These are phyloP conservation scores for Trissolcus brochymenae DNA, from an alignment of 2,888 invertebrate genomes.

Conservation along the genomic window DNA sequence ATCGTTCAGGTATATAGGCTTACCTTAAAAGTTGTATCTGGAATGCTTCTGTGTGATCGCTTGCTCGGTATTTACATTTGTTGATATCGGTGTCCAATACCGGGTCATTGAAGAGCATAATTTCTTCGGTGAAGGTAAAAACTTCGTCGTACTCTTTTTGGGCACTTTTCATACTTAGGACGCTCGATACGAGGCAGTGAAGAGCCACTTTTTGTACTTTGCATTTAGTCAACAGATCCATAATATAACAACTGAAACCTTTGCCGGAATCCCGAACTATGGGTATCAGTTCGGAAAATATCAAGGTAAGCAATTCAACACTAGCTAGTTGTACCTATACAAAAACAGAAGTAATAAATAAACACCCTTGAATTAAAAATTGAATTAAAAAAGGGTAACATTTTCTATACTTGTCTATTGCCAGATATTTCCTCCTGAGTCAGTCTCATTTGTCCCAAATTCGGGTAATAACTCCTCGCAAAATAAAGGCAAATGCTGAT, in stretches of 20 bases:
- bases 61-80: conserved; percentile 79
- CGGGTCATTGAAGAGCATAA: conserved; percentile 85
- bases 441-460: conserved; percentile 82
- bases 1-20: too few relatives aligned
- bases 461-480: conserved; percentile 87
- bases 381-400: not conserved
- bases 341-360: not conserved
- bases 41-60: conserved; percentile 82
- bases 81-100: conserved; percentile 62
- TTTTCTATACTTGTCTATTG: conserved; percentile 79
- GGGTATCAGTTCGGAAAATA: conserved; percentile 84
- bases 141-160: conserved; percentile 76
- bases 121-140: conserved; percentile 84
- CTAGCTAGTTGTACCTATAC: conserved; percentile 84
- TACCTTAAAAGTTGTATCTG: conserved; percentile 82
- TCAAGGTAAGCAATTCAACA: conserved; percentile 84
- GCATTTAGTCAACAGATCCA: conserved; percentile 84
- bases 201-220: conserved; percentile 90
- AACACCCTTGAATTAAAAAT: not conserved
- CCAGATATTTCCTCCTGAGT: conserved; percentile 83
- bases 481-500: conserved; percentile 87
- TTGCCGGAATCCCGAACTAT: conserved; percentile 87
- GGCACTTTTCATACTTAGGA: conserved; percentile 79
- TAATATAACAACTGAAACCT: conserved; percentile 86
- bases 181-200: conserved; percentile 87